phyloP scores from a whole-genome alignment of 1,140 invertebrate genomes.

The Drosophila murphyi region DNA sequence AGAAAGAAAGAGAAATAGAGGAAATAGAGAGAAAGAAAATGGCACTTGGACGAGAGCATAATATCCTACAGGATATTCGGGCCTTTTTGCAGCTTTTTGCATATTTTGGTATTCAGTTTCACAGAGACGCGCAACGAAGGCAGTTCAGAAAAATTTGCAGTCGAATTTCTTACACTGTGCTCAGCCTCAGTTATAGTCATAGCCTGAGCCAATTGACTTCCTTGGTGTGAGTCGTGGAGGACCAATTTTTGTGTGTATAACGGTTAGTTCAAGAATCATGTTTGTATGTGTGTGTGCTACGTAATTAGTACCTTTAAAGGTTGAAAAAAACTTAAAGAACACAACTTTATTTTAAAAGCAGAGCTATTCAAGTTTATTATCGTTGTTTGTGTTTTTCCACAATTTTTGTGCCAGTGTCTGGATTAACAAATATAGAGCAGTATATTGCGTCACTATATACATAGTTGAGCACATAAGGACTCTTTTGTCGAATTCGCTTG shows the following conservation, averaged over 20 bases:
- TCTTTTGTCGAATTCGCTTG: slow-evolving; percentile 19
- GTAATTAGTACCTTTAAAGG: slow-evolving; percentile 29
- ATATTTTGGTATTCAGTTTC: slow-evolving; percentile 65
- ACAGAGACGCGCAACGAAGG: slow-evolving; percentile 68
- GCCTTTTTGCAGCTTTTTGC: slow-evolving; percentile 69
- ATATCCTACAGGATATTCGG: slow-evolving; percentile 73
- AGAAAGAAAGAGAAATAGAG: slow-evolving; percentile 2
- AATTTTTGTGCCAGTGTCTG: slow-evolving; percentile 3
- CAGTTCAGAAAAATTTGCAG: slow-evolving; percentile 59
- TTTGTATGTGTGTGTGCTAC: slow-evolving; percentile 10
- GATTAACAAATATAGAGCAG: slow-evolving; percentile 16
- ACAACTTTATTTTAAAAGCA: background rate
- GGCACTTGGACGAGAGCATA: slow-evolving; percentile 40
- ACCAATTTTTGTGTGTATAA: slow-evolving; percentile 75
- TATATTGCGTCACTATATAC: slow-evolving; percentile 45
- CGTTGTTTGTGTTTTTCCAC: slow-evolving; percentile 2
- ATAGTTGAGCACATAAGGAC: slow-evolving; percentile 30
- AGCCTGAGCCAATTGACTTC: slow-evolving; percentile 20
- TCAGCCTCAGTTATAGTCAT: slow-evolving; percentile 29
- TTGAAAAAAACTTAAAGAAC: slow-evolving; percentile 1
- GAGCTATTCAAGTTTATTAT: slow-evolving; percentile 18
- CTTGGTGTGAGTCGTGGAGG: slow-evolving; percentile 25
- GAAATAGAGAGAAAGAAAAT: slow-evolving; percentile 2
- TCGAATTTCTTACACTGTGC: slow-evolving; percentile 32
- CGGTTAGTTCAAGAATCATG: slow-evolving; percentile 58